phyloP scores from a whole-genome alignment of 1,140 invertebrate genomes.

The Batillaria attramentaria region DNA sequence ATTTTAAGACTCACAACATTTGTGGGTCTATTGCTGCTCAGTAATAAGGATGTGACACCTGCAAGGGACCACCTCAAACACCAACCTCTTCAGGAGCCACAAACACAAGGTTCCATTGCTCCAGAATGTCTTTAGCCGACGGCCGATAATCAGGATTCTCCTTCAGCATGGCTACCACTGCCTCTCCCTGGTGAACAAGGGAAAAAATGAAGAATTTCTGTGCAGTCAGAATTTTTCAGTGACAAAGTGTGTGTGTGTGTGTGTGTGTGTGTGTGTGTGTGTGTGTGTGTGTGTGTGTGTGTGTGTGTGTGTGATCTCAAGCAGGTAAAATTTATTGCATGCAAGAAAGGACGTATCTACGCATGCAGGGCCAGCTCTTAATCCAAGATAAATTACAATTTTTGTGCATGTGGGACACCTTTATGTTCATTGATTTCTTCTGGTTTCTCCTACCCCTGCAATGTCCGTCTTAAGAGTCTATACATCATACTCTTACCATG shows the following conservation, averaged over 20 bases:
- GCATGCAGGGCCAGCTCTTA: background rate
- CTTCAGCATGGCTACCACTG: no score
- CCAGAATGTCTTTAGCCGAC: no score
- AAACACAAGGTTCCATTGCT: no score
- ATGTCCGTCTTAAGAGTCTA: background rate
- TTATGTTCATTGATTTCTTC: background rate
- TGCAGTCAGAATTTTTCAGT: background rate
- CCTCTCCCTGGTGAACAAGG: no score
- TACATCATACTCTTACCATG: background rate
- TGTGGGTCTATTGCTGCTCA: no score
- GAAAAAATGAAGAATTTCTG: no score
- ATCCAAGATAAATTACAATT: background rate
- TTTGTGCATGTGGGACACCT: background rate
- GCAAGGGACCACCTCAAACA: no score
- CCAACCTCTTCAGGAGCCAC: background rate
- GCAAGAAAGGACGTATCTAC: background rate
- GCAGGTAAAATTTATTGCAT: background rate
- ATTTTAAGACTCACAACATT: no score
- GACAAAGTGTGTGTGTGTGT: background rate
- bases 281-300: background rate
- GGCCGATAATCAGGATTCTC: no score
- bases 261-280: slow-evolving; percentile 20
- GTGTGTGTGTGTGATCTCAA: background rate
- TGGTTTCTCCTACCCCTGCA: background rate
- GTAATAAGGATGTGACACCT: no score